These are phyloP conservation scores for Peromyscus californicus DNA, from an alignment of 2,113 vertebrate genomes.

Conservation along the genomic window DNA sequence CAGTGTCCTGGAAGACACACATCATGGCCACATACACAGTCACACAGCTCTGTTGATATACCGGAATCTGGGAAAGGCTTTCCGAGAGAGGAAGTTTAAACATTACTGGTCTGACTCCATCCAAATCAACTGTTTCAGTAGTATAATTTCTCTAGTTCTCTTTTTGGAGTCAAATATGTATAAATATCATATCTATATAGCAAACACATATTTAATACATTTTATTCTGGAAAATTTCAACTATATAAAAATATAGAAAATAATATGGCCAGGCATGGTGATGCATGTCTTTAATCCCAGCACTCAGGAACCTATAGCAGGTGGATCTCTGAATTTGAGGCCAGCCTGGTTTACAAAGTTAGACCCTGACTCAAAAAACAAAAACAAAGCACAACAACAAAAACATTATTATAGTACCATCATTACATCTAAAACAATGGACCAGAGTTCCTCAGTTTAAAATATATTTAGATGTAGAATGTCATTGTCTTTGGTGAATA, in stretches of 20 bases:
- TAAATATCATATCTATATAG: neutral
- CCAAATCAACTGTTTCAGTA: neutral
- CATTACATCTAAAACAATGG: neutral
- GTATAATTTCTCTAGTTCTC: neutral
- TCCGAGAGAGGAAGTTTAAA: neutral
- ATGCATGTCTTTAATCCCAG: neutral
- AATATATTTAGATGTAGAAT: neutral
- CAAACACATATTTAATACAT: neutral
- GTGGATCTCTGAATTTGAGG: neutral
- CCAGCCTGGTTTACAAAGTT: neutral
- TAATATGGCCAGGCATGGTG: neutral
- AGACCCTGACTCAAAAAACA: neutral
- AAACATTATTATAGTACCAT: neutral
- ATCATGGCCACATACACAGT: neutral
- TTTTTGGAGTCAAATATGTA: neutral
- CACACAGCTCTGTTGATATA: neutral
- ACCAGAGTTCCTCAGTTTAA: neutral
- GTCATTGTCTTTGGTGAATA: neutral
- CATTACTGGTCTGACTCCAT: neutral
- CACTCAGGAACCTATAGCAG: neutral
- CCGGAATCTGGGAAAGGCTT: neutral
- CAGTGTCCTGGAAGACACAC: neutral
- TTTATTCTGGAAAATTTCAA: slow-evolving; percentile 36
- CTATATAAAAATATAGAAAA: neutral
- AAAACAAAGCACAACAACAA: neutral